Evolutionary conservation across 2,888 invertebrate species (phyloP), one percentile per base, ranked within the genome.

Genomic region (Sinohyriopsis cumingii): DNA sequence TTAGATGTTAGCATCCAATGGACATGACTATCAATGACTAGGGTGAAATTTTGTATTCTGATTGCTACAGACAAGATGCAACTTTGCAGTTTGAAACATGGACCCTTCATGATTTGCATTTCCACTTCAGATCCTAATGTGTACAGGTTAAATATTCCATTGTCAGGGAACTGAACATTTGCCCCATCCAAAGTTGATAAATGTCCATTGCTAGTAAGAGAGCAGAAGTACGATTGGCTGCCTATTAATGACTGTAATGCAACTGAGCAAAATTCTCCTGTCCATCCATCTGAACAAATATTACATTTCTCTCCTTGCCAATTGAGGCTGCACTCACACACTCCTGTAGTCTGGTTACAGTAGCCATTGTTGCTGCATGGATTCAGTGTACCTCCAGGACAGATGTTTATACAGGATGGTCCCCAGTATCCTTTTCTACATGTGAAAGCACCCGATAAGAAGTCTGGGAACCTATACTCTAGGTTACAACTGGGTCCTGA

Each of bases 401-500:
- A 85, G 4, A 60, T 65, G 19, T 65, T 25, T 9, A 71, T 65
- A 71, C 85, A 85, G 1, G 53, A 25, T 18, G 66, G 12, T 20
- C 84, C 84, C 71, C 75, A 82, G 71, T 77, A 84, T 12, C 84
- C 85, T 28, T 59, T 19, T 22, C 69, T 65, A 73, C 84, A 84
- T 5, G 53, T 66, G 69, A 80, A 82, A n/a, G 59, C 18, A 15
- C 55, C 61, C 19, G 33, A 60, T 22, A 56, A 20, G 53, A 3
- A 15, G 2, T 54, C 53, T 5, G 63, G 53, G 55, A 53, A 54
- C 19, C 66, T 25, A 54, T 74, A 78, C 59, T 72, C 24, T 19
- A 55, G 53, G 28, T 56, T 22, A 65, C 81, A 81, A 56, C 56
- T 33, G 4, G 56, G 22, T 6, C 79, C 81, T n/a, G 56, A 55